A percentile compares a stretch with the other conserved stretches of the same genome.
These are phyloP conservation scores for Chauna torquata DNA, from an alignment of 2,113 vertebrate species.

Conservation along the genomic window DNA sequence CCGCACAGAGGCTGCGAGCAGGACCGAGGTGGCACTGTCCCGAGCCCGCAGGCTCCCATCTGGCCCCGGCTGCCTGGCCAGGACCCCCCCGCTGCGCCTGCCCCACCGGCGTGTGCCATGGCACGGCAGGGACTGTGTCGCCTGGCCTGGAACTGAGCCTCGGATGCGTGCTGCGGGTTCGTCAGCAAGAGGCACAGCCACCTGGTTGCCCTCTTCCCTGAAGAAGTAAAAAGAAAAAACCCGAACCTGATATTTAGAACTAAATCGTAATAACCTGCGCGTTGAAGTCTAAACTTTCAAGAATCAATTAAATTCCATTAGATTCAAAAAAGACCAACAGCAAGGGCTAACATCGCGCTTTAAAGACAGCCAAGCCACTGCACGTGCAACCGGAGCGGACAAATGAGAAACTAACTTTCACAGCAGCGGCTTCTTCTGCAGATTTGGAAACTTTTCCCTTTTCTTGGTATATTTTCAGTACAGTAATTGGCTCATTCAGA, in stretches of 20 bases:
- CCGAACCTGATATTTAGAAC: not conserved
- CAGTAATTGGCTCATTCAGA: not conserved
- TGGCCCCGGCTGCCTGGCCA: too few species aligned
- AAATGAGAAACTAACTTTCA: not conserved
- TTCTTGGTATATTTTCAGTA: not conserved
- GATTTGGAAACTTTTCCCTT: not conserved
- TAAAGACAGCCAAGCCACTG: not conserved
- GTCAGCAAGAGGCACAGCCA: not conserved
- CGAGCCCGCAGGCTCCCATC: not conserved
- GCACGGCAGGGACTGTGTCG: too few species aligned
- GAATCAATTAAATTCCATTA: not conserved
- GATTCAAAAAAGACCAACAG: not conserved
- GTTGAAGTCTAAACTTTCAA: not conserved
- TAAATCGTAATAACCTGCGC: not conserved
- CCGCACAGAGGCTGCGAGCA: not conserved
- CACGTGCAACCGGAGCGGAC: not conserved
- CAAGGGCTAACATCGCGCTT: not conserved
- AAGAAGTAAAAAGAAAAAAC: fast-evolving
- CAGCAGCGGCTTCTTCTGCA: not conserved
- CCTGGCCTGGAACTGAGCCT: too few species aligned
- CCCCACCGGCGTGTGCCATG: too few species aligned
- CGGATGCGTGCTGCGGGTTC: not conserved
- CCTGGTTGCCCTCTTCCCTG: not conserved
- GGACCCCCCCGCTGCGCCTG: too few species aligned
- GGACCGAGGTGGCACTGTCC: not conserved